Conservation (phyloP, 2,797 vertebrate genomes). For the Phrynocephalus guinanensis region DNA sequence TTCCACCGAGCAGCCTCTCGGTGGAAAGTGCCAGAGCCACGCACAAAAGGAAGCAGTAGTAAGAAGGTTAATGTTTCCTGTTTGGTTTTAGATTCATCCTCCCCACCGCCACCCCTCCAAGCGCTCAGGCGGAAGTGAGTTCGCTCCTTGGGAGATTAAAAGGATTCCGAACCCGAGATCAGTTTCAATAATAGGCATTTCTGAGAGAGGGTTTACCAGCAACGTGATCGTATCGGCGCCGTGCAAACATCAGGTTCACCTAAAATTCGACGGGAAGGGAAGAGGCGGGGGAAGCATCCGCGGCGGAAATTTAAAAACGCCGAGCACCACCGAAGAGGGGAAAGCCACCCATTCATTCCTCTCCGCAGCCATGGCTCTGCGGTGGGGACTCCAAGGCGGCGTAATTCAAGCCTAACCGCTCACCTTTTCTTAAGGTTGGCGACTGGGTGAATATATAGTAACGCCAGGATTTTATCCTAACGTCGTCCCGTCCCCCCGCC, state of each 20-base stretch:
- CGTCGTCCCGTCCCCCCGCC: too few relatives aligned
- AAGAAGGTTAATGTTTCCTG: constrained; percentile 81
- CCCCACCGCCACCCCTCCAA: constrained; percentile 70
- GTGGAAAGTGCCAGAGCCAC: constrained; percentile 3
- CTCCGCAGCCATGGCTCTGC: constrained; percentile 62
- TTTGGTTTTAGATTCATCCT: constrained; percentile 72
- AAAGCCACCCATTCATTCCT: constrained; percentile 8
- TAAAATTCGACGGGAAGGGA: constrained; percentile 49
- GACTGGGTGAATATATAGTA: too few relatives aligned
- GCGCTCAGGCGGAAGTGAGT: constrained; percentile 85
- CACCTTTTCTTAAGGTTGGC: not conserved
- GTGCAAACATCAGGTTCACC: not conserved
- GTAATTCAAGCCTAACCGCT: constrained; percentile 29
- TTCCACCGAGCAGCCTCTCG: not conserved
- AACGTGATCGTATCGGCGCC: not conserved
- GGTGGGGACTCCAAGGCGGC: constrained; percentile 57
- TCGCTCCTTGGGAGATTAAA: constrained; percentile 84
- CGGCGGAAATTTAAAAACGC: constrained; percentile 7
- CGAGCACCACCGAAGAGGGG: not conserved
- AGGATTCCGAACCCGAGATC: constrained; percentile 83
- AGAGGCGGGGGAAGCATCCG: too few relatives aligned
- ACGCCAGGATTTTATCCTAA: too few relatives aligned
- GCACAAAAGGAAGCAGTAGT: constrained; percentile 67
- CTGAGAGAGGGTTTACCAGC: constrained; percentile 36
- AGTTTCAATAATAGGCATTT: constrained; percentile 73